Evolutionary conservation across 2,888 invertebrate species (phyloP), one percentile per base, ranked within the genome.

Genomic region (Galeopsomyia nigrocyanea): DNA sequence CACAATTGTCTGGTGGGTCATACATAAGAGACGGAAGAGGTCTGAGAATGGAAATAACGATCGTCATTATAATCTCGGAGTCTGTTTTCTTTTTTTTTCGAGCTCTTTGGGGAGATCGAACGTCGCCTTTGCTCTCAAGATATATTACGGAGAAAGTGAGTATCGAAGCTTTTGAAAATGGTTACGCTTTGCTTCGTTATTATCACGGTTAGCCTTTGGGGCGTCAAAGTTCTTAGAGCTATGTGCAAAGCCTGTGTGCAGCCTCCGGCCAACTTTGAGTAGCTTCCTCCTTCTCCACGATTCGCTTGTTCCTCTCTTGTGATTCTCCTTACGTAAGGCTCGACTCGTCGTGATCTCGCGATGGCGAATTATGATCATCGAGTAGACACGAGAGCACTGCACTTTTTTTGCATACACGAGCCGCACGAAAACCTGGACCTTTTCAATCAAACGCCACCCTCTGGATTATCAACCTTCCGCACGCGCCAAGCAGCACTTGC

Each of bases 71-170:
- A 46, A n/a, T 19, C 21, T 22, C 19, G 47, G 19, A 17, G n/a
- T 9, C 22, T 31, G 55, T 56, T 47, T 21, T 31, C n/a, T 13
- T 39, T 14, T 51, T 60, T 51, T 49, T 57, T 58, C 26, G 22
- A 17, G 13, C 17, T 64, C 31, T 31, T 31, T 31, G 31, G 31
- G 31, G 31, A 31, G 31, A 31, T 31, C 31, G 7, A 31, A 7
- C 31, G 26, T 7, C n/a, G 21, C 53, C 0, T 31, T 7, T 31
- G 58, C 7, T 2, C 51, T 21, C 53, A 46, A 51, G 57, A 57
- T 58, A 22, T 71, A 71, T 71, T 58, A 51, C 57, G 50, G 70
- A 71, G 71, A 71, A 71, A 71, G 71, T 66, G n/a, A n/a, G n/a
- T n/a, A 22, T 57, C 68, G 16, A 58, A 21, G 13, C 46, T 39